Percentiles rank a stretch among this genome's conserved stretches.
phyloP scores from a whole-genome alignment of 2,888 invertebrate species.

The Cerastoderma edule region DNA sequence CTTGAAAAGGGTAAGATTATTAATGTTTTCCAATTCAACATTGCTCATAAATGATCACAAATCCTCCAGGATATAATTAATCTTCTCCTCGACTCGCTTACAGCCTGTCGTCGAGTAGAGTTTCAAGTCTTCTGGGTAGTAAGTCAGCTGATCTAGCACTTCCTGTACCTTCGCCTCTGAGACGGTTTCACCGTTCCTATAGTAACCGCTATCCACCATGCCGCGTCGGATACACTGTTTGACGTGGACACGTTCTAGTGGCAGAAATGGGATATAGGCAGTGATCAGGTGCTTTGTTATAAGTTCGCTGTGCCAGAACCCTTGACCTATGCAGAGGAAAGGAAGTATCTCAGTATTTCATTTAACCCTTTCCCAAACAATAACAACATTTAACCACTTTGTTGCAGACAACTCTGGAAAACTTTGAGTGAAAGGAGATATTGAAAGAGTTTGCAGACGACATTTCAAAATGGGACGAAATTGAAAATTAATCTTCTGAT shows the following conservation, averaged over 20 bases:
- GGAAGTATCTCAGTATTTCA: too few species aligned
- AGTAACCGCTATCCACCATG: slow-evolving; percentile 83
- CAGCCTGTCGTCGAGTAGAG: slow-evolving; percentile 95
- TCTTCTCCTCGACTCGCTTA: slow-evolving; percentile 92
- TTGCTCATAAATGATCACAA: too few species aligned
- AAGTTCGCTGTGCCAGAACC: slow-evolving; percentile 91
- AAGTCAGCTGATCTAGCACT: slow-evolving; percentile 88
- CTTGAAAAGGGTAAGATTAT: too few species aligned
- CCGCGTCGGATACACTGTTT: slow-evolving; percentile 90
- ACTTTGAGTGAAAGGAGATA: too few species aligned
- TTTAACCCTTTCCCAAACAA: too few species aligned
- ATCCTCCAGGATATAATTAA: slow-evolving; percentile 71
- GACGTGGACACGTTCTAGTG: slow-evolving; percentile 94
- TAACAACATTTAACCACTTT: too few species aligned
- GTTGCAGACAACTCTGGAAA: too few species aligned
- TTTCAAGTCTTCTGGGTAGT: slow-evolving; percentile 89
- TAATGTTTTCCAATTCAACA: too few species aligned
- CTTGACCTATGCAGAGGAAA: slow-evolving; percentile 82
- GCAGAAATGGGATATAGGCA: slow-evolving; percentile 97
- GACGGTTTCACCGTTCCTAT: slow-evolving; percentile 45
- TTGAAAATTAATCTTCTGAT: too few species aligned
- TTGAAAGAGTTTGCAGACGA: too few species aligned
- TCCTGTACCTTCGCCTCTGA: slow-evolving; percentile 85
- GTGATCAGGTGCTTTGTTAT: slow-evolving; percentile 95
- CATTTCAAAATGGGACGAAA: too few species aligned